Base-by-base conservation (phyloP, 2,888 invertebrate genomes). In the Leptopilina myrica region DNA sequence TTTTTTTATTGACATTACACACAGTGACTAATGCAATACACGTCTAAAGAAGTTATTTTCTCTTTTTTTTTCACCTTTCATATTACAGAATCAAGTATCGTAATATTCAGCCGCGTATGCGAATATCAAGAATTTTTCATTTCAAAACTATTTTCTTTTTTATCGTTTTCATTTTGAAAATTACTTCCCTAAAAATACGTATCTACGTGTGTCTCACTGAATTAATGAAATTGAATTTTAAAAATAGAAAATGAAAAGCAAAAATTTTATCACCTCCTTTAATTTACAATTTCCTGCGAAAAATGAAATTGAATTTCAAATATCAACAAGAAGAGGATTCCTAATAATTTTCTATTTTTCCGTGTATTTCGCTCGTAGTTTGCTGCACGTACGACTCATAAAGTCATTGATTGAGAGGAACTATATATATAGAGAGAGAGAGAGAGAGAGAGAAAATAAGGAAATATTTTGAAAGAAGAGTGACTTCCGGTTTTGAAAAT, bases 401-500 rank as follows among this genome's bases (percentile, higher is more conserved):
- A 53, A 69, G 26, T 69, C 49, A 53, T 69, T 53, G 53, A 69
- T 69, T 69, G 20, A 53, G 69, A 69, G 53, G 8, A 69, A 53
- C 46, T 9, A 56, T 40, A 56, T 53, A 64, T 43, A 43, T 0
- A 62, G 1, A 40, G 43, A 65, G n/a, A 33, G n/a, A 49, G 46
- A 49, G 11, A 49, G 49, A 73, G n/a, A 33, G 9, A 56, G 33
- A 26, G n/a, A n/a, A n/a, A n/a, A n/a, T n/a, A n/a, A 53, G 53
- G 9, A 33, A 12, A 33, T 33, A 33, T 33, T 33, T 33, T 20
- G 9, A 14, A 69, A 69, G 46, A 73, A 33, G 53, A 56, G 53
- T 33, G 56, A 56, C 56, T 73, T 73, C 73, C 73, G 73, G 69
- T 33, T 73, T n/a, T 43, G 53, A 73, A 73, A 73, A 53, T 53